Percentiles rank a stretch among this genome's conserved stretches.
These are phyloP conservation scores for Crocuta crocuta DNA, from an alignment of 2,113 vertebrate genomes.

Conservation along the genomic window DNA sequence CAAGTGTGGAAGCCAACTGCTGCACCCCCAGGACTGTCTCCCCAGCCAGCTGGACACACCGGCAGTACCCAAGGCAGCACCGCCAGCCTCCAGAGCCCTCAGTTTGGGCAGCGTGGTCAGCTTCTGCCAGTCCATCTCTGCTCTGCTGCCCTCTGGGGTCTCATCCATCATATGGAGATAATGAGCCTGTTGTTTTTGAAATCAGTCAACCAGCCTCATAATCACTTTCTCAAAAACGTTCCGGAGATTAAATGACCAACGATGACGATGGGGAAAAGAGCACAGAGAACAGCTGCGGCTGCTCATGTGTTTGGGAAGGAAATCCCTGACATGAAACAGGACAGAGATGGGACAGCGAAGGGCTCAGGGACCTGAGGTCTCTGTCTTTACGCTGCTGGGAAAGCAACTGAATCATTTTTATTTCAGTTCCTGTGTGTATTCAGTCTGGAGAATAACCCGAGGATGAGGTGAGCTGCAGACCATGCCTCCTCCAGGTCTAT, in stretches of 20 bases:
- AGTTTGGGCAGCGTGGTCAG: rapidly evolving
- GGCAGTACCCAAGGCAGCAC: background rate
- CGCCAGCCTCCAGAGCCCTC: background rate
- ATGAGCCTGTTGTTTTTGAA: slow-evolving; percentile 67
- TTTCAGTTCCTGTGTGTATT: background rate
- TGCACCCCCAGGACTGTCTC: background rate
- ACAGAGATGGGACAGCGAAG: background rate
- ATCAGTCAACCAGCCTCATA: slow-evolving; percentile 67
- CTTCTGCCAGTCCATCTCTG: background rate
- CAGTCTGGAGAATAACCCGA: background rate
- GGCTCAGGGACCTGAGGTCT: background rate
- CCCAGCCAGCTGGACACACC: background rate
- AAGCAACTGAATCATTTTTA: background rate
- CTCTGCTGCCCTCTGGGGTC: background rate
- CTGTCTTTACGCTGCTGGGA: background rate
- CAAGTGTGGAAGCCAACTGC: background rate
- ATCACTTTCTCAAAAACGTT: slow-evolving; percentile 64
- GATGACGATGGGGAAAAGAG: background rate
- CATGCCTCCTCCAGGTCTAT: rapidly evolving
- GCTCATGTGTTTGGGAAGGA: background rate
- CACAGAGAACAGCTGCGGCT: background rate
- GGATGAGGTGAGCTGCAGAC: background rate
- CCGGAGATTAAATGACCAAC: slow-evolving; percentile 2
- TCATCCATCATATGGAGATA: slow-evolving; percentile 65
- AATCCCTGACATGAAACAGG: background rate